These are phyloP conservation scores for Drosophila pandora DNA, from an alignment of 1,140 invertebrate genomes.

Conservation along the genomic window DNA sequence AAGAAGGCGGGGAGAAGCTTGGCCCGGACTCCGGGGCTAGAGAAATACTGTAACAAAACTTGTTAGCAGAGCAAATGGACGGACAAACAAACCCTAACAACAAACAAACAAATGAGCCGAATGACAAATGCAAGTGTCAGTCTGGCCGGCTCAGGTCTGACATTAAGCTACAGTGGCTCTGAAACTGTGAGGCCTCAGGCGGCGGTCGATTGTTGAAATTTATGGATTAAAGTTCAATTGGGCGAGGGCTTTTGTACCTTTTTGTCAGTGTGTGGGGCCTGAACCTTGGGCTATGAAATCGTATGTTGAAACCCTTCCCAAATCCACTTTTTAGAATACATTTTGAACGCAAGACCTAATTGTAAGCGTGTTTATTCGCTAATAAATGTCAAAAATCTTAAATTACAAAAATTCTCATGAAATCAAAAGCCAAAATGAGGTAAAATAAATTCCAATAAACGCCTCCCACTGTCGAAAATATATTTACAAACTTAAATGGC, in stretches of 20 bases:
- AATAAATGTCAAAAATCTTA: neutral
- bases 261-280: slow-evolving; percentile 23
- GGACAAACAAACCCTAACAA: slow-evolving; percentile 50
- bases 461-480: slow-evolving; percentile 2
- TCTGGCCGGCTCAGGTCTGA: slow-evolving; percentile 45
- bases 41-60: slow-evolving; percentile 61
- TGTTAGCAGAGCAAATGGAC: slow-evolving; percentile 66
- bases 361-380: neutral
- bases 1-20: slow-evolving; percentile 1
- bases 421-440: neutral
- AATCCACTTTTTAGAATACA: neutral
- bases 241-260: slow-evolving; percentile 22
- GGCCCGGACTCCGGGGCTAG: neutral
- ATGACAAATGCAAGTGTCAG: slow-evolving; percentile 76
- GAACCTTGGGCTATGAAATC: slow-evolving; percentile 17
- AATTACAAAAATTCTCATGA: slow-evolving; percentile 2
- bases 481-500: slow-evolving; percentile 12
- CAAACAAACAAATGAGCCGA: slow-evolving; percentile 60
- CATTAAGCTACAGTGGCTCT: slow-evolving; percentile 59
- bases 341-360: neutral
- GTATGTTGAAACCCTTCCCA: neutral
- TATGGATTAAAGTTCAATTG: slow-evolving; percentile 51
- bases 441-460: slow-evolving; percentile 1
- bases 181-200: slow-evolving; percentile 33
- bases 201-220: slow-evolving; percentile 40